Base-by-base conservation (phyloP, 1,140 invertebrate genomes). In the Macrostomum lignano region DNA sequence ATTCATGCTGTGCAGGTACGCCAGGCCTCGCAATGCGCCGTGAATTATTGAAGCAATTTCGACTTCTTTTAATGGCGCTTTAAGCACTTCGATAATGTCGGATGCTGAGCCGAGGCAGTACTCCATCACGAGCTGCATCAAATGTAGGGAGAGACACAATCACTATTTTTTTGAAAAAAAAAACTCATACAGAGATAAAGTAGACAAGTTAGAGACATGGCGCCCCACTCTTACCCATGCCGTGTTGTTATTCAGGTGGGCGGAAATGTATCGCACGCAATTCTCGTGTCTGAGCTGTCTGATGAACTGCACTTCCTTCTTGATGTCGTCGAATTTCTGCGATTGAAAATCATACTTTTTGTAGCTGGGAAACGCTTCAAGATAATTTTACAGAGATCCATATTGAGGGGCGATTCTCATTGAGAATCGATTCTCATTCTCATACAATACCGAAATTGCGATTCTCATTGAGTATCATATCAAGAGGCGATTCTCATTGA, bases 71-170 rank as follows among this genome's bases (percentile, higher is more conserved):
- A 98, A 55, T 6, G 84, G 81, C 45, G 81, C 70, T 55, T 94
- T 94, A 58, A 94, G 81, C 20, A 96, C 88, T 69, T 96, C 86
- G 38, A 98, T 77, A 44, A 98, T 93, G 54, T 98, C 91, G 2
- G 86, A 91, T 21, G 88, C 84, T 3, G 84, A 94, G n/a, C 91
- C 91, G 31, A 98, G 68, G 61, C 91, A 98, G 58, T 98, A 98
- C 60, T 98, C 91, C 88, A 98, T 98, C n/a, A 96, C 86, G 40
- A 98, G 66, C 72, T n/a, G n/a, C n/a, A n/a, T n/a, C n/a, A n/a
- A n/a, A n/a, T n/a, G n/a, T n/a, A n/a, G n/a, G 13, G 13, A 9
- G 23, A 9, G 9, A 24, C 9, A 9, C 13, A n/a, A n/a, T n/a
- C n/a, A n/a, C n/a, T n/a, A n/a, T n/a, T n/a, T n/a, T n/a, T n/a